Evolutionary conservation across 2,113 vertebrate genomes (phyloP), one percentile per base, ranked within the genome.

Genomic region (Sus scrofa): DNA sequence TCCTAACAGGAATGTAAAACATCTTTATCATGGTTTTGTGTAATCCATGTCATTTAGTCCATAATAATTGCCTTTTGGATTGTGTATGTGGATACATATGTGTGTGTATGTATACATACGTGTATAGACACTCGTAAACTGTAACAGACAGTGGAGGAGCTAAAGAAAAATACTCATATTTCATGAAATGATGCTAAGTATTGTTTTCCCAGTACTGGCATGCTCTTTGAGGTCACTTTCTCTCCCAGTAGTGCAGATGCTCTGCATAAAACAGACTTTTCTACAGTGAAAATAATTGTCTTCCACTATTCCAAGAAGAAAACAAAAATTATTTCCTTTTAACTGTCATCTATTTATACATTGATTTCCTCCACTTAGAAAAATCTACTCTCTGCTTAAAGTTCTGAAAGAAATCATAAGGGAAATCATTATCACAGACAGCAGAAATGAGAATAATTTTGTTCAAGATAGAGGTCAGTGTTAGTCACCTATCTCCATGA

Each of bases 91-190:
- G 7, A 7, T 34, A 52, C 13, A 84, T n/a, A 6, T 67, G 2
- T 9, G 39, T 18, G 79, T 3, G n/a, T 24, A 27, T 32, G 1
- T 12, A 7, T 7, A 13, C 0, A 54, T 1, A 22, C 8, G 1
- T 52, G 16, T 7, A 34, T 32, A 39, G 16, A 26, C 62, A 4
- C 32, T 50, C 54, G 1, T 27, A 90, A 88, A 73, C 11, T 91
- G 0, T 39, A 86, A 32, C 6, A 82, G 26, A 62, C 32, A 70
- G 65, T 52, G 32, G 56, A 30, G 60, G 7, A 3, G 14, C 6
- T 81, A 63, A 73, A 54, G 30, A 75, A 62, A 63, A 81, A 71
- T 1, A 11, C 1, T 34, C 8, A 3, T 18, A 37, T n/a, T 87
- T 96, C 16, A 84, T 75, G 34, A 82, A 83, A 67, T 58, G 22